Evolutionary conservation across 2,113 vertebrate species (phyloP), one percentile per base, ranked within the genome.

Genomic region (Chaetura pelagica): DNA sequence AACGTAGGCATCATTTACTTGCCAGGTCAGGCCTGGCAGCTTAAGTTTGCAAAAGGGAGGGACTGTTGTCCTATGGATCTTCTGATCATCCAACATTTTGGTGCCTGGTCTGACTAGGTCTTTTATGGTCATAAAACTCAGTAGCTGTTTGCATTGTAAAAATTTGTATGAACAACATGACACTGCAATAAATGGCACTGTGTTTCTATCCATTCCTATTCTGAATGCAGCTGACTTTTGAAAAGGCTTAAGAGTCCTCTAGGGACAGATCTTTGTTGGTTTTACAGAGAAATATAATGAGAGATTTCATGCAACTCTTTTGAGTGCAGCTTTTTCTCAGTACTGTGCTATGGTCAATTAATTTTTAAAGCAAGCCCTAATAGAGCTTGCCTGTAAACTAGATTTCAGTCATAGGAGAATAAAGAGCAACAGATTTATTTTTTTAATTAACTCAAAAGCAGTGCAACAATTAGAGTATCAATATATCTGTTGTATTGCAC

Each of bases 321-420:
- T 68, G 59, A 80, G 40, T 66, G 82, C 42, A 77, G 75, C 6
- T 90, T 91, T 81, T 94, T 62, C 59, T 88, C 75, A 55, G 22
- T 40, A 78, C 59, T 32, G 40, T 68, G 76, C 84, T 86, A 81
- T 26, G 92, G 57, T 71, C 38, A 92, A 93, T 96, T 93, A 93
- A 94, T 84, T 96, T 94, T 92, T 90, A 92, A 95, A 93, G 88
- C 68, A 92, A 68, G 21, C 48, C 84, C 79, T 90, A 90, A 89
- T 19, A 90, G 38, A 81, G 22, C 38, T 78, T 92, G 82, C 52
- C 40, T 92, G 68, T 54, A 90, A 94, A 84, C 52, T 86, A 96
- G 68, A 84, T 72, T 79, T 90, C 78, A 73, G 48, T 80, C 2
- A 32, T 80, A 52, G 22, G 38, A 82, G 52, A 91, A 96, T 72